phyloP scores from a whole-genome alignment of 2,113 vertebrate species.

The Cryptomyrus ogoouensis region DNA sequence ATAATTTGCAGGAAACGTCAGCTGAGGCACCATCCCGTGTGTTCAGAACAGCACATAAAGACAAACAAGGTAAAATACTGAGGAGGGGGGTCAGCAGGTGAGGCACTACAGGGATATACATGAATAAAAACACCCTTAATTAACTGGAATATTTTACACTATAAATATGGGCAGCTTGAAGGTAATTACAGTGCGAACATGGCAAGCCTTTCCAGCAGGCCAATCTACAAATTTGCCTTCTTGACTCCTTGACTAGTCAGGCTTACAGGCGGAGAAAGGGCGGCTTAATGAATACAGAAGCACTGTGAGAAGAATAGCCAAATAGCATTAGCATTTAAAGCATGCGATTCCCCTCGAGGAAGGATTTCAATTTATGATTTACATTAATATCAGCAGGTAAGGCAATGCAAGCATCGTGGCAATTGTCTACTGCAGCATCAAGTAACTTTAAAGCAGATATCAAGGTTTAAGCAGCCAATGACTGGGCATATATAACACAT shows the following conservation, averaged over 20 bases:
- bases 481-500: background rate
- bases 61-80: background rate
- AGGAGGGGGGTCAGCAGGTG: background rate
- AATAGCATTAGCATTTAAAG: conserved; percentile 29
- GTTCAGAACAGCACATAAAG: background rate
- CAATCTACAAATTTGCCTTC: background rate
- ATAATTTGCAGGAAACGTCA: background rate
- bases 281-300: conserved; percentile 31
- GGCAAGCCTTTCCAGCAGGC: conserved; percentile 1
- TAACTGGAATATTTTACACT: background rate
- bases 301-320: conserved; percentile 10
- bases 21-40: background rate
- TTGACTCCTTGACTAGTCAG: conserved; percentile 15
- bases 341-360: conserved; percentile 16
- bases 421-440: conserved; percentile 29
- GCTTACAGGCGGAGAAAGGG: conserved; percentile 36
- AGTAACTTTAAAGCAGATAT: conserved; percentile 5
- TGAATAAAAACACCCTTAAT: background rate
- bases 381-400: conserved; percentile 15
- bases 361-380: conserved; percentile 25
- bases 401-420: conserved; percentile 17
- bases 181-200: conserved; percentile 26
- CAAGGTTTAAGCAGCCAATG: background rate
- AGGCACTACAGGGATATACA: background rate
- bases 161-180: conserved; percentile 7